A percentile compares a stretch with the other conserved stretches of the same genome.
phyloP scores from a whole-genome alignment of 2,888 invertebrate genomes.

The Idaea dimidiata region DNA sequence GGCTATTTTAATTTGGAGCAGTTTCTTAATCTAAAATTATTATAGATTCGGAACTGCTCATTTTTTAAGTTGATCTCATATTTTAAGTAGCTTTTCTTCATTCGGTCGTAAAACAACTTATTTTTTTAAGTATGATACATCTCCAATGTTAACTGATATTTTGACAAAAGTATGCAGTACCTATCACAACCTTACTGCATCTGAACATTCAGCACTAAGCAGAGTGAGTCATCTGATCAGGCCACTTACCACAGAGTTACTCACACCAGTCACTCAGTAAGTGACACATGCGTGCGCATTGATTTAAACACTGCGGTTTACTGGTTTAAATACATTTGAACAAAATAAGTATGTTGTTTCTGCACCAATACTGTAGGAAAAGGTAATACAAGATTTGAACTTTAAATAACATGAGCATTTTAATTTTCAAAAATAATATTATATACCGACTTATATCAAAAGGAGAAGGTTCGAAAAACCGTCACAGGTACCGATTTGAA shows the following conservation, averaged over 20 bases:
- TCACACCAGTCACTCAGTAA: background rate
- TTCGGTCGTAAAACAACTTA: too few species aligned
- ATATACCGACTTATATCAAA: too few species aligned
- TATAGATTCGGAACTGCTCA: too few species aligned
- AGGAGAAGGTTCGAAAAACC: too few species aligned
- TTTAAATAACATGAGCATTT: too few species aligned
- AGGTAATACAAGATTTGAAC: background rate
- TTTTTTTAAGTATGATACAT: too few species aligned
- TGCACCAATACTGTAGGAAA: background rate
- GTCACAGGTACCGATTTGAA: too few species aligned
- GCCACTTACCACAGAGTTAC: slow-evolving; percentile 11
- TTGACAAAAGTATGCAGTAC: background rate
- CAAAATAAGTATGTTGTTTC: background rate
- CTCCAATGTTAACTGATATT: background rate
- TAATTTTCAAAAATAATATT: too few species aligned
- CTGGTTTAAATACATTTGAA: background rate
- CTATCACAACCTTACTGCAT: background rate
- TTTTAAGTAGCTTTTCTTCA: too few species aligned
- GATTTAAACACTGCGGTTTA: slow-evolving; percentile 3
- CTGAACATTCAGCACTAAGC: background rate
- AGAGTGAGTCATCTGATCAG: slow-evolving; percentile 13
- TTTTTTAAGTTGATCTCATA: too few species aligned
- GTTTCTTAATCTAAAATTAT: too few species aligned
- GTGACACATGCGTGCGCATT: slow-evolving; percentile 9
- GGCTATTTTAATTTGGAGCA: too few species aligned